Base-by-base conservation (phyloP, 2,888 invertebrate genomes). In the Drosophila stalkeri region DNA sequence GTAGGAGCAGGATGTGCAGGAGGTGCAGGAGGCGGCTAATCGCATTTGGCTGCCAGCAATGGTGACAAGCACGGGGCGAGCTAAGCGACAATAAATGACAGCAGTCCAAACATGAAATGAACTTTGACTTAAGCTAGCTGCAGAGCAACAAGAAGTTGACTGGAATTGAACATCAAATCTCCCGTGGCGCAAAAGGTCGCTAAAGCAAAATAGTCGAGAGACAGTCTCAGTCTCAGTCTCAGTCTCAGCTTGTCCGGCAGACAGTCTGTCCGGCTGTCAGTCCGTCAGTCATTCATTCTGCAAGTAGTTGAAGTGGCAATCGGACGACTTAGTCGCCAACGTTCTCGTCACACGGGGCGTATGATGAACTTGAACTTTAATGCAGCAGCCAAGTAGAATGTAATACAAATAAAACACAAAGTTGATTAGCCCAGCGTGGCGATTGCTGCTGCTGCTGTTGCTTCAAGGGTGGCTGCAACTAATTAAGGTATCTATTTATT, bases 81-180 rank as follows among this genome's bases (percentile, higher is more conserved):
- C 46, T 72, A 71, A 72, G 72, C 77, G 72, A 76, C 77, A 64
- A 64, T 75, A 65, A 81, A 67, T 77, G 84, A 77, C 81, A 83
- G 67, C 59, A 66, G 68, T 64, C 65, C 74, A 43, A 81, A 77
- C 82, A 65, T 62, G 69, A 70, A 81, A 52, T 65, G 81, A 70
- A 78, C 74, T 74, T 64, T 63, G 59, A 61, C 44, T 64, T 57
- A 44, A 46, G 18, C 61, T 62, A 43, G 59, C 49, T 56, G 46
- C 51, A 46, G 64, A 67, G 57, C 69, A 72, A 63, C 23, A 57
- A 66, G 18, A 56, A 64, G 27, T 47, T 43, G 64, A 61, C 61
- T 79, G 47, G 35, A 77, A 77, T 60, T 47, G 64, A 54, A 61
- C 75, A 77, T 54, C 61, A 55, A 54, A 27, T 44, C 52, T 49